Evolutionary conservation across 2,888 invertebrate species (phyloP).

Genomic region (Incurvaria masculella): DNA sequence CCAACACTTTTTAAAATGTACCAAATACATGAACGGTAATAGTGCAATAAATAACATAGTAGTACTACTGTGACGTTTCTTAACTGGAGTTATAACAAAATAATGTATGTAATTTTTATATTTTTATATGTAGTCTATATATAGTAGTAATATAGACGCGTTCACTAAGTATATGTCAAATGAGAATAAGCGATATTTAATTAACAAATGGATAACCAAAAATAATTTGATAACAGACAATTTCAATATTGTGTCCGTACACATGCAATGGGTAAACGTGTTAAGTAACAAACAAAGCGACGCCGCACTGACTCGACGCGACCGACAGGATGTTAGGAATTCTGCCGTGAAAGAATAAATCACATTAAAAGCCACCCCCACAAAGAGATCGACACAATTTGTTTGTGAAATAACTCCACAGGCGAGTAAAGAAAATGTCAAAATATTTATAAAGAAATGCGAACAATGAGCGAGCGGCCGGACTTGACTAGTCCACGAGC

Average conservation of each 20-base stretch:
- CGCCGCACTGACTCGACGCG: constrained; percentile 25
- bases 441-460: constrained; percentile 55
- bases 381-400: constrained; percentile 48
- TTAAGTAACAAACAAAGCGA: constrained; percentile 48
- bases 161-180: too few relatives aligned
- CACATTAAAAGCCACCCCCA: constrained; percentile 47
- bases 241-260: constrained; percentile 9
- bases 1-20: too few relatives aligned
- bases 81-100: too few relatives aligned
- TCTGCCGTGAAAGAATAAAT: constrained; percentile 50
- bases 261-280: constrained; percentile 41
- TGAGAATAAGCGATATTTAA: too few relatives aligned
- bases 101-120: too few relatives aligned
- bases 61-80: too few relatives aligned
- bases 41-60: too few relatives aligned
- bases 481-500: too few relatives aligned
- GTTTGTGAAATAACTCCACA: constrained; percentile 44
- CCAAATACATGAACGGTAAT: too few relatives aligned
- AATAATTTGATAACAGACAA: neutral
- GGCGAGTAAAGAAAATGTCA: constrained; percentile 52
- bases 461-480: constrained; percentile 42
- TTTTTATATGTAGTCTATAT: too few relatives aligned
- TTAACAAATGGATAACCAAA: too few relatives aligned
- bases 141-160: too few relatives aligned
- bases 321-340: constrained; percentile 43